Conservation (phyloP, 2,113 vertebrate genomes). For the Megaceryle maxima region DNA sequence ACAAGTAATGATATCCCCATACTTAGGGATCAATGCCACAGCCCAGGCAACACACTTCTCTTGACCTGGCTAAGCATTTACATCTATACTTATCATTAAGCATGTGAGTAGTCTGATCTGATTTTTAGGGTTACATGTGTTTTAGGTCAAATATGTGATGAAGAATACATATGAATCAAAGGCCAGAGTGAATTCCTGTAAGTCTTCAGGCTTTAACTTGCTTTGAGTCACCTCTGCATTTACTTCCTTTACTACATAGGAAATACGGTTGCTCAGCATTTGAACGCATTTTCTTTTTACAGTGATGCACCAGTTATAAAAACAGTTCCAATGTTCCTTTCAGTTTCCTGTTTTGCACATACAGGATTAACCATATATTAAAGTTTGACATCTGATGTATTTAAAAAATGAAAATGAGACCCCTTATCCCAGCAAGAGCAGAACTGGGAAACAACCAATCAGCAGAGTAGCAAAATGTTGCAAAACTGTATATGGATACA, state of each 20-base stretch:
- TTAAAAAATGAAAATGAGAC: not conserved
- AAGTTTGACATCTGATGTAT: not conserved
- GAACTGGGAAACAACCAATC: not conserved
- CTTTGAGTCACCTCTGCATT: not conserved
- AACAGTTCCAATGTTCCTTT: not conserved
- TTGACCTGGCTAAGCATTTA: constrained; percentile 24
- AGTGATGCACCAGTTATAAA: not conserved
- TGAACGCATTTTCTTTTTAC: not conserved
- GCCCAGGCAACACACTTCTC: not conserved
- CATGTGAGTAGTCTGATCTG: not conserved
- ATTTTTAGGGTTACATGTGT: not conserved
- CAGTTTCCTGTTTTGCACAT: not conserved
- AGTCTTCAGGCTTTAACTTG: not conserved
- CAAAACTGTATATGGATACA: not conserved
- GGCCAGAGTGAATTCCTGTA: not conserved
- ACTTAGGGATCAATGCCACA: not conserved
- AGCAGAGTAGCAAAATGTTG: not conserved
- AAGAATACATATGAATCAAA: not conserved
- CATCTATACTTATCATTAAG: not conserved
- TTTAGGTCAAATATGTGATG: not conserved
- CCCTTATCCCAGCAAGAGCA: not conserved
- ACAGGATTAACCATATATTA: not conserved
- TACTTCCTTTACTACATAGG: not conserved
- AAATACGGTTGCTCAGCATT: not conserved
- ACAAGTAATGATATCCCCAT: not conserved